Evolutionary conservation across 2,113 vertebrate species (phyloP).

Genomic region (Acanthisitta chloris): DNA sequence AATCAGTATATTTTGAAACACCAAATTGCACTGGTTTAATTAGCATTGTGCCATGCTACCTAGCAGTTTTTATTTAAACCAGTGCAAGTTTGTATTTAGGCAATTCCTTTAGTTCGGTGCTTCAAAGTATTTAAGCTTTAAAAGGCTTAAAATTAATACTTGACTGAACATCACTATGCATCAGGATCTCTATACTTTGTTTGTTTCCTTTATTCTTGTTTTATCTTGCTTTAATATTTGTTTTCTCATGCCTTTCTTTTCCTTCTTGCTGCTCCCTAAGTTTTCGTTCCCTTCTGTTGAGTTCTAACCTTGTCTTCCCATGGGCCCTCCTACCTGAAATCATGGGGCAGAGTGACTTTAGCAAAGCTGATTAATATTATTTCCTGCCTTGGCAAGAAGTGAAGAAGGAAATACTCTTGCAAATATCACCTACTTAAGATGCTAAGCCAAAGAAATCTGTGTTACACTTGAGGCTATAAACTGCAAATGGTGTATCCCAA

Average conservation of each 20-base stretch:
- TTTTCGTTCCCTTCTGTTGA: background rate
- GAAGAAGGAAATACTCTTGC: slow-evolving; percentile 21
- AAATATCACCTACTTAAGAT: slow-evolving; percentile 47
- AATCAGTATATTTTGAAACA: background rate
- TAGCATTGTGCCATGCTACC: background rate
- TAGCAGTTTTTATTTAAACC: background rate
- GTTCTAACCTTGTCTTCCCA: background rate
- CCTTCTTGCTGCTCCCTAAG: background rate
- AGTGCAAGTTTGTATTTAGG: background rate
- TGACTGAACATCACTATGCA: background rate
- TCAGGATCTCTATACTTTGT: background rate
- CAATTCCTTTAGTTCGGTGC: background rate
- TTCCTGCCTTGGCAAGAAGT: slow-evolving; percentile 2
- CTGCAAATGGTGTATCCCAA: background rate
- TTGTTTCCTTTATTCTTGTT: background rate
- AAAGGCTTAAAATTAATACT: background rate
- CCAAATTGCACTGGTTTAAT: background rate
- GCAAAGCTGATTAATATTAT: slow-evolving; percentile 33
- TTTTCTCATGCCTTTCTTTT: background rate
- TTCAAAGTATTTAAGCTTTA: background rate
- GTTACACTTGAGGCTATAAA: slow-evolving; percentile 9
- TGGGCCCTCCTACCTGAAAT: background rate
- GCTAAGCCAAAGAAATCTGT: slow-evolving; percentile 29
- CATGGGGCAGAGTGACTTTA: slow-evolving; percentile 1
- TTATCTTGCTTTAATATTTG: background rate